Percentiles rank a stretch among this genome's conserved stretches.
Conservation (phyloP, 2,888 invertebrate species). For the Pseudococcus jackbeardsleyi region DNA sequence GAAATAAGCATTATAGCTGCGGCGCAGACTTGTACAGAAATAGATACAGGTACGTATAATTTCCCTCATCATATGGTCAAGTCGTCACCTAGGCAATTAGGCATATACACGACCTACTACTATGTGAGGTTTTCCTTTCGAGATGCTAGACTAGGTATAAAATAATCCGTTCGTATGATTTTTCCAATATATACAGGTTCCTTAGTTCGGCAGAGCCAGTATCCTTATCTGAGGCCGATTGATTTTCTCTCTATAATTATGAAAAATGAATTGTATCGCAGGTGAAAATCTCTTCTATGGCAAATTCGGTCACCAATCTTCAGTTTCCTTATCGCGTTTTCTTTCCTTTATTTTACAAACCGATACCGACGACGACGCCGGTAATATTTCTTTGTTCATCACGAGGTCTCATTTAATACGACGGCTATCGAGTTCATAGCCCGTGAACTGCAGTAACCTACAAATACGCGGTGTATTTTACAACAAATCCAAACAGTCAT, state of each 20-base stretch:
- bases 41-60: background rate
- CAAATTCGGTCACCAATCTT: background rate
- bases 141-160: background rate
- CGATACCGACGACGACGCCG: background rate
- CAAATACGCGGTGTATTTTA: background rate
- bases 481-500: background rate
- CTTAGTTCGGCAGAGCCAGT: background rate
- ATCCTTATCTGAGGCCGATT: background rate
- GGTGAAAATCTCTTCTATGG: background rate
- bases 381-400: background rate
- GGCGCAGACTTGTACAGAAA: no score
- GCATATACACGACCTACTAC: background rate
- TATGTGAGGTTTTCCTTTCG: background rate
- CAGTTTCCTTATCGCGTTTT: background rate
- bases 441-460: conserved; percentile 35
- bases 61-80: background rate
- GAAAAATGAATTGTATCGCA: background rate
- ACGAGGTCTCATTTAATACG: background rate
- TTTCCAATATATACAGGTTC: no score
- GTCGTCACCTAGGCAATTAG: background rate
- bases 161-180: background rate
- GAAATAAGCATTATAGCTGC: background rate
- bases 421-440: conserved; percentile 3
- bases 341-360: background rate
- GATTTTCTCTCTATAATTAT: background rate